phyloP scores from a whole-genome alignment of 2,888 invertebrate species.

The Drosophila mimetica region DNA sequence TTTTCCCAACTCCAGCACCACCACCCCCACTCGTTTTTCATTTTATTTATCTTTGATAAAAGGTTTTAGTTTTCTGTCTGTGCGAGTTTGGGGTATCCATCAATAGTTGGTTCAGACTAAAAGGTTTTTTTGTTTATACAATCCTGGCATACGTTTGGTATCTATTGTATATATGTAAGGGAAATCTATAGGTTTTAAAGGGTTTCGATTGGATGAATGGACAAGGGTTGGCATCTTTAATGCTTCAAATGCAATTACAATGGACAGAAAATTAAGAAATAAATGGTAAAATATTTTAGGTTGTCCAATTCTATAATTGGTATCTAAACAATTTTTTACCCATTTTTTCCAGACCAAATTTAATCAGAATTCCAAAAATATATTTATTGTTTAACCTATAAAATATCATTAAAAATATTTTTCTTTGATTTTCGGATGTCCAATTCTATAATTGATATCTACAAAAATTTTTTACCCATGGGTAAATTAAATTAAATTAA shows the following conservation, averaged over 20 bases:
- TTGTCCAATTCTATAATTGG: no score
- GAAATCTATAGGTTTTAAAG: neutral
- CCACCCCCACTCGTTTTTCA: slow-evolving; percentile 41
- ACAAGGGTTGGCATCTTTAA: neutral
- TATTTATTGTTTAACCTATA: no score
- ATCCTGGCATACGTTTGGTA: slow-evolving; percentile 19
- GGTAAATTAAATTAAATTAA: no score
- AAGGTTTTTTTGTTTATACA: slow-evolving; percentile 54
- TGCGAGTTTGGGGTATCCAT: slow-evolving; percentile 40
- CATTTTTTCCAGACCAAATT: no score
- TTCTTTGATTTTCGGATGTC: no score
- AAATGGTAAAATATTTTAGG: no score
- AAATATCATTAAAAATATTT: no score
- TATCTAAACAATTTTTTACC: no score
- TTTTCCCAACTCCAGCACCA: slow-evolving; percentile 10
- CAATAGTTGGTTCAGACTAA: slow-evolving; percentile 67
- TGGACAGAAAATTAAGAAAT: no score
- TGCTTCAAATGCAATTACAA: neutral
- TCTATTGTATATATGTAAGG: neutral
- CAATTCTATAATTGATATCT: no score
- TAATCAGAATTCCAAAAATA: no score
- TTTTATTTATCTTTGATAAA: slow-evolving; percentile 79
- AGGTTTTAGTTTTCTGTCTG: slow-evolving; percentile 69
- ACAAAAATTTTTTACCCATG: no score
- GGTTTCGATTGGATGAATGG: neutral